A percentile compares a stretch with the other conserved stretches of the same genome.
These are phyloP conservation scores for Ivindomyrus marchei DNA, from an alignment of 2,113 vertebrate species.

Conservation along the genomic window DNA sequence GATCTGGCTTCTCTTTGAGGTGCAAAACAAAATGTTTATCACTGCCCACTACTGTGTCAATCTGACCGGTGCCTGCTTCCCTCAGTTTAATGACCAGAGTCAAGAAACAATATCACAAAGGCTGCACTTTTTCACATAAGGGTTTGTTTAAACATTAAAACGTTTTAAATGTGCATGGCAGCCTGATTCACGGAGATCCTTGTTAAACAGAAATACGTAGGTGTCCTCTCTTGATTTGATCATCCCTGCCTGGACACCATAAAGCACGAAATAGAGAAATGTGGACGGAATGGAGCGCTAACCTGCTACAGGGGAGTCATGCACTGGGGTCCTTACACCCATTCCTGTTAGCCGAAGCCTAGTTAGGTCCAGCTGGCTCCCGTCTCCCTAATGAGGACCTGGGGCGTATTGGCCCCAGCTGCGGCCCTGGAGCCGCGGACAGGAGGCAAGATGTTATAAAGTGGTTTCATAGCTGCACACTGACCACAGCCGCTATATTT, in stretches of 20 bases:
- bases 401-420: neutral
- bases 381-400: neutral
- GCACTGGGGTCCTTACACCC: neutral
- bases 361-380: neutral
- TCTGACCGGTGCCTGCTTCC: neutral
- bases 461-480: neutral
- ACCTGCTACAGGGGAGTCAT: neutral
- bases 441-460: neutral
- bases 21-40: constrained; percentile 1
- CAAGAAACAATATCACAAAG: neutral
- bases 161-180: neutral
- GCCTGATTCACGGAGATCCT: neutral
- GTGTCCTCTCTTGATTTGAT: neutral
- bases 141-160: neutral
- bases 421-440: neutral
- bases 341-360: neutral
- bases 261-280: neutral
- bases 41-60: neutral
- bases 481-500: neutral
- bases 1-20: neutral
- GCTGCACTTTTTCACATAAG: neutral
- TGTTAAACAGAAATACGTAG: neutral
- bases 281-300: neutral
- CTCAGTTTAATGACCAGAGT: neutral
- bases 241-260: neutral